A percentile compares a stretch with the other conserved stretches of the same genome.
These are phyloP conservation scores for Manacus vitellinus DNA, from an alignment of 2,113 vertebrate genomes.

Conservation along the genomic window DNA sequence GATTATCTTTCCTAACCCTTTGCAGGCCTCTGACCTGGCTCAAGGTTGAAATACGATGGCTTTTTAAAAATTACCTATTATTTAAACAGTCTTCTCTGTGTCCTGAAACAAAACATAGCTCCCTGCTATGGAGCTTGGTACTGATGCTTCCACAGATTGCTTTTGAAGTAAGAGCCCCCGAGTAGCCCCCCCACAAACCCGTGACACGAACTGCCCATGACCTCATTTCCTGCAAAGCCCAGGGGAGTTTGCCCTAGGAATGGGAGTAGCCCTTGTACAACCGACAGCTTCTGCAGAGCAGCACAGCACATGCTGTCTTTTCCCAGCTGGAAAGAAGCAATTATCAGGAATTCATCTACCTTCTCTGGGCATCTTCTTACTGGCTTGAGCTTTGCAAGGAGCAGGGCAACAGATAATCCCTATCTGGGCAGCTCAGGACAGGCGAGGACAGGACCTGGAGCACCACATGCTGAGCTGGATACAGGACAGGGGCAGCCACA, in stretches of 20 bases:
- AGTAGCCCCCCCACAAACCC: accelerated
- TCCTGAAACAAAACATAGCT: neutral
- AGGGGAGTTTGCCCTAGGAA: neutral
- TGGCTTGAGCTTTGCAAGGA: neutral
- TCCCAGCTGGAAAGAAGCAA: neutral
- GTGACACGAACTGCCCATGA: neutral
- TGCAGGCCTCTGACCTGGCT: neutral
- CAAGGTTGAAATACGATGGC: neutral
- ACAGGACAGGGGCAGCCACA: accelerated
- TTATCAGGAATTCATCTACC: neutral
- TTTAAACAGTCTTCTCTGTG: neutral
- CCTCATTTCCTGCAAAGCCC: neutral
- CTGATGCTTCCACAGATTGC: neutral
- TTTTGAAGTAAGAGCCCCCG: neutral
- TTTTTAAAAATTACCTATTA: neutral
- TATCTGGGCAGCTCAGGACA: neutral
- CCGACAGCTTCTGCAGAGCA: neutral
- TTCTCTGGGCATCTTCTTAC: neutral
- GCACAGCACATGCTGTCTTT: neutral
- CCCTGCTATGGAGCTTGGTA: neutral
- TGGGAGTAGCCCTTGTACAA: neutral
- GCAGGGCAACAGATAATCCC: neutral
- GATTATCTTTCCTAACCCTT: neutral
- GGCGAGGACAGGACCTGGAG: neutral
- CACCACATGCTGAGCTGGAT: neutral